Evolutionary conservation across 2,113 vertebrate genomes (phyloP).

Genomic region (Triplophysa rosa): DNA sequence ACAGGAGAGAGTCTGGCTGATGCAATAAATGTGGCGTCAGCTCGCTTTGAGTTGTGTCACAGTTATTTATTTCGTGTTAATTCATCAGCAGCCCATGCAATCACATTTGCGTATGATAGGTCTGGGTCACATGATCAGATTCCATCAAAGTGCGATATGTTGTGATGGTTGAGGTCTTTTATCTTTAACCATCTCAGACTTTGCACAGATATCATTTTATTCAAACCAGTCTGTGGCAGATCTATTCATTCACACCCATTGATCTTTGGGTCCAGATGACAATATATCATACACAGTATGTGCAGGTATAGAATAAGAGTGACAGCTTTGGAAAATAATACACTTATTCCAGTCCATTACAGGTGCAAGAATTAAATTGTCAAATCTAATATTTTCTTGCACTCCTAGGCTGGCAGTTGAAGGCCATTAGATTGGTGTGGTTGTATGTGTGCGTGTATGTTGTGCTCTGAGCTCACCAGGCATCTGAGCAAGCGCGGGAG

Average conservation of each 20-base stretch:
- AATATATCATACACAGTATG: background rate
- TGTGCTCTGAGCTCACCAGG: conserved; percentile 44
- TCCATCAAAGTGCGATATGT: background rate
- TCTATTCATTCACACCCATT: background rate
- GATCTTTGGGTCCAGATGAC: background rate
- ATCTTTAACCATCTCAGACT: background rate
- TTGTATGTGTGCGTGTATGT: background rate
- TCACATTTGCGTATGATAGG: background rate
- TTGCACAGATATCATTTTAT: background rate
- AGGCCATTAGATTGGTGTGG: conserved; percentile 7
- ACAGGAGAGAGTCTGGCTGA: background rate
- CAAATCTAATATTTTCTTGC: conserved; percentile 3
- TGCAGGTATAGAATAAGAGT: background rate
- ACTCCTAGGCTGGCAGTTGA: background rate
- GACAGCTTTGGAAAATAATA: background rate
- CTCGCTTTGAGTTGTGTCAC: background rate
- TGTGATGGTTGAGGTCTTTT: background rate
- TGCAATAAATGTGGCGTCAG: conserved; percentile 9
- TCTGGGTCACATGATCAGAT: background rate
- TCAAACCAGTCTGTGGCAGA: background rate
- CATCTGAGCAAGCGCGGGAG: conserved; percentile 38
- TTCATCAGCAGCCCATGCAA: background rate
- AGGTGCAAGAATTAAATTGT: background rate
- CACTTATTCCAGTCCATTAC: background rate
- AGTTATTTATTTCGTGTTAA: background rate